Evolutionary conservation across 2,113 vertebrate species (phyloP), one percentile per base, ranked within the genome.

Genomic region (Pao palembangensis): DNA sequence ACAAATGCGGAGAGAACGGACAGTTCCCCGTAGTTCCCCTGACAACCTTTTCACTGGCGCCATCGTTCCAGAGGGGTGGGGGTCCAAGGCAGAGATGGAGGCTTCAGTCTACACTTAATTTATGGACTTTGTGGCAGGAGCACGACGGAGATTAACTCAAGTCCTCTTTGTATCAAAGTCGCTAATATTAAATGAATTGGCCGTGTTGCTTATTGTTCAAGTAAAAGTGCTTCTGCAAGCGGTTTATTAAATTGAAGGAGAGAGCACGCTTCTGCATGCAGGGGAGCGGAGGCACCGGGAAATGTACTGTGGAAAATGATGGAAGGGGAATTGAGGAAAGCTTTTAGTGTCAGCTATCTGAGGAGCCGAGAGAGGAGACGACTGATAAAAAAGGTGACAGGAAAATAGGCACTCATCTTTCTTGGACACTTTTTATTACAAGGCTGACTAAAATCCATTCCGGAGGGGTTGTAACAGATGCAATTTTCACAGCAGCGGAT

Each of bases 21-120:
- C 56, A 76, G 68, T 81, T 83, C 81, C 82, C 82, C 56, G 38
- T 15, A 31, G 63, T 68, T 85, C 68, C 60, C 76, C 64, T 78
- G 69, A 85, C 86, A 82, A 87, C 86, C 88, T 89, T 90, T 90
- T 76, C 80, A 66, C 15, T 61, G 67, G 65, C 51, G 43, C 28
- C 0, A 2, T 2, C 2, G 23, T 18, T 21, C 44, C 53, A 47
- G n/a, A 10, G 7, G 47, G 46, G 56, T 20, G 10, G 25, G 64
- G 55, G 23, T 31, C 28, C 28, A 31, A 31, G 28, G 8, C 5
- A 3, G 34, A 12, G 34, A 8, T 38, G 34, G 11, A 31, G 21
- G 17, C 46, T n/a, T 15, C 17, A 48, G 4, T 8, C 5, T 3
- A 48, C 64, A 23, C 21, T 23, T n/a, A n/a, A n/a, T 23, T 23